These are phyloP conservation scores for Delphinus delphis DNA, from an alignment of 2,113 vertebrate species.

Conservation along the genomic window DNA sequence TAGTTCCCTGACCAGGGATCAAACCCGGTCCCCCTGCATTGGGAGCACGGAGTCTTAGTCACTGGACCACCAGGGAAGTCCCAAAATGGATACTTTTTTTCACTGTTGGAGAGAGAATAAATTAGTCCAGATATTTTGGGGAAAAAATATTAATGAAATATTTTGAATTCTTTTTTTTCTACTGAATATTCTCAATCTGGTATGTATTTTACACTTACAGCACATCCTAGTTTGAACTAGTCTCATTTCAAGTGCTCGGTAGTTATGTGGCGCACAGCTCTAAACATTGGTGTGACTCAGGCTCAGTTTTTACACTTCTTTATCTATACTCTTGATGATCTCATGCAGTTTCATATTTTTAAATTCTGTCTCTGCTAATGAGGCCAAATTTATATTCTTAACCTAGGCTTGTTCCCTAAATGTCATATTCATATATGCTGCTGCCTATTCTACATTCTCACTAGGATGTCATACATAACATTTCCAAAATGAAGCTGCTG, in stretches of 20 bases:
- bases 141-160: neutral
- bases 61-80: too few relatives aligned
- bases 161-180: neutral
- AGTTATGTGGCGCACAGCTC: neutral
- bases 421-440: neutral
- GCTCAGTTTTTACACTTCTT: neutral
- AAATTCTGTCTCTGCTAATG: neutral
- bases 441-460: neutral
- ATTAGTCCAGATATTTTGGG: slow-evolving; percentile 14
- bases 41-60: too few relatives aligned
- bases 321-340: neutral
- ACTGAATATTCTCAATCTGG: neutral
- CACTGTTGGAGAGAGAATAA: neutral
- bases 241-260: neutral
- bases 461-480: neutral
- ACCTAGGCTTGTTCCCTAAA: neutral
- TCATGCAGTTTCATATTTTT: neutral
- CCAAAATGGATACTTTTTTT: neutral
- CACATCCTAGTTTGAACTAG: neutral
- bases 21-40: too few relatives aligned
- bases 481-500: neutral
- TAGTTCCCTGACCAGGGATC: too few relatives aligned
- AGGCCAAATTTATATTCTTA: neutral
- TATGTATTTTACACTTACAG: neutral
- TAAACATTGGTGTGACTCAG: neutral